Conservation (phyloP, 1,140 invertebrate genomes). For the Trachymyrmex septentrionalis region DNA sequence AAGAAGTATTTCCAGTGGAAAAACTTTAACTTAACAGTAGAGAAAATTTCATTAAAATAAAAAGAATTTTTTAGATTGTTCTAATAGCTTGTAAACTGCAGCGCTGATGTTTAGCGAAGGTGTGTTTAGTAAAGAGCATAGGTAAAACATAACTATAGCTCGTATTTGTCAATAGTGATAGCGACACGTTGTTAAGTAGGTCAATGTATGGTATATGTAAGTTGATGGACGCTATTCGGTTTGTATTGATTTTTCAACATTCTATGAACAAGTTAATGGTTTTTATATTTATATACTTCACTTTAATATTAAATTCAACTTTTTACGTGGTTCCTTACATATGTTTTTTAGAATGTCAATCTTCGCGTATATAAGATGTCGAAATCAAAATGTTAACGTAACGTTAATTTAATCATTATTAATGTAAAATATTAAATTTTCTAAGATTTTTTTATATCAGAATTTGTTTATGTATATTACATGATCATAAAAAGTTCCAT, state of each 20-base stretch:
- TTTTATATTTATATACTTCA: background rate
- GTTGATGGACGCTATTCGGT: background rate
- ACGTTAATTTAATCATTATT: background rate
- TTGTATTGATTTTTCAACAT: slow-evolving; percentile 31
- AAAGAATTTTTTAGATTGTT: background rate
- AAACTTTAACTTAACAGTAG: background rate
- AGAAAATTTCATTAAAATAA: background rate
- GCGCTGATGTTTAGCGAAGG: background rate
- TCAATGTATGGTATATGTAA: slow-evolving; percentile 5
- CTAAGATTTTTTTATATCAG: background rate
- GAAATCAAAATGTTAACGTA: background rate
- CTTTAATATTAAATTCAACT: too few relatives aligned
- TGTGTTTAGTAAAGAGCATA: background rate
- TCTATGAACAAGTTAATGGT: slow-evolving; percentile 5
- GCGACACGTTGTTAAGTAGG: slow-evolving; percentile 35
- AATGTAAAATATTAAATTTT: background rate
- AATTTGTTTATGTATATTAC: background rate
- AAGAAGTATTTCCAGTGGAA: background rate
- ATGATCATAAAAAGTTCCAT: background rate
- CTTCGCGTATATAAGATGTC: background rate
- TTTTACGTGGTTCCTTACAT: background rate
- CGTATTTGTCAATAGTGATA: slow-evolving; percentile 31
- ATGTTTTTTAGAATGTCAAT: background rate
- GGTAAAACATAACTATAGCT: background rate
- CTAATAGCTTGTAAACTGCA: background rate